These are phyloP conservation scores for Bos taurus DNA, from an alignment of 2,113 vertebrate genomes.

Conservation along the genomic window DNA sequence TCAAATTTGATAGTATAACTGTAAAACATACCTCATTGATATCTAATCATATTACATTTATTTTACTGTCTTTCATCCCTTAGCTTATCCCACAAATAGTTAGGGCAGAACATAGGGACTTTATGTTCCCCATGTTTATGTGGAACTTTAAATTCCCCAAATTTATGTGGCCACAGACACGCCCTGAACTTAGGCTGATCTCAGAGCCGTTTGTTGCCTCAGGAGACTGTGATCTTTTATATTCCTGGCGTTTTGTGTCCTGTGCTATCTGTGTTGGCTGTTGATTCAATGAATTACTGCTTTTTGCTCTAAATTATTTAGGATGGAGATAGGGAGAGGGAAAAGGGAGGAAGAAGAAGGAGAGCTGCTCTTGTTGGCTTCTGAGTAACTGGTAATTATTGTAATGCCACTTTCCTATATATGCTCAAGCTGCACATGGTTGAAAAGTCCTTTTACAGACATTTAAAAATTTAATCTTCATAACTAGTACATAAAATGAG, in stretches of 20 bases:
- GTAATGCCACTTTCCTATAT: neutral
- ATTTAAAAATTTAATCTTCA: constrained; percentile 7
- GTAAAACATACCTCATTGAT: neutral
- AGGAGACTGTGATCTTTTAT: neutral
- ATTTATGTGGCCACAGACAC: neutral
- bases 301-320: constrained; percentile 45
- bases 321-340: neutral
- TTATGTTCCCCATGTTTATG: too few species aligned
- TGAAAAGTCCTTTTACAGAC: constrained; percentile 10
- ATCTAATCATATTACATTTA: neutral
- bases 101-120: neutral
- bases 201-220: neutral
- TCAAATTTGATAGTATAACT: neutral
- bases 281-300: neutral
- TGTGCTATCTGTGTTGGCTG: neutral
- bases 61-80: neutral
- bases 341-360: neutral
- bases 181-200: neutral
- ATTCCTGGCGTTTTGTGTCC: constrained; percentile 1
- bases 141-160: too few species aligned
- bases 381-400: constrained; percentile 49
- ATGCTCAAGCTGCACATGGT: neutral
- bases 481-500: constrained; percentile 12
- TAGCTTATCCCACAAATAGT: neutral
- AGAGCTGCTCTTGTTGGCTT: constrained; percentile 2